Percentiles rank a stretch among this genome's conserved stretches.
Evolutionary conservation across 2,797 vertebrate genomes (phyloP).

Genomic region (Benthosema pterotum): DNA sequence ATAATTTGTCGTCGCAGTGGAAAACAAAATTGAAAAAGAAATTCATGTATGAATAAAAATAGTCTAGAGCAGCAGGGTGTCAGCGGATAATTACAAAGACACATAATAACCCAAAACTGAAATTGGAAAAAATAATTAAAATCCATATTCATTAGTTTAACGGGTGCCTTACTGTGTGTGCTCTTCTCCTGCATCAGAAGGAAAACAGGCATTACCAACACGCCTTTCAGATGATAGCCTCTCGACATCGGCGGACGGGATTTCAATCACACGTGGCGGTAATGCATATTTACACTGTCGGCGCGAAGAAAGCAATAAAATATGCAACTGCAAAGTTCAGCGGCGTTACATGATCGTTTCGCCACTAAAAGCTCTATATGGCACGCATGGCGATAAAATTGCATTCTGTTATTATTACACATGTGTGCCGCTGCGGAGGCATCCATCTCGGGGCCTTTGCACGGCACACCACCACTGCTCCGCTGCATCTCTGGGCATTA

Average conservation of each 20-base stretch:
- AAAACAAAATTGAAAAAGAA: slow-evolving; percentile 24
- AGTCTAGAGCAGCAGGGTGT: slow-evolving; percentile 30
- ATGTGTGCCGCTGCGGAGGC: not conserved
- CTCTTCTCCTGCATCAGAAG: slow-evolving; percentile 21
- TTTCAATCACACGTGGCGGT: slow-evolving; percentile 6
- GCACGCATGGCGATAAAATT: not conserved
- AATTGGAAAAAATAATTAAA: slow-evolving; percentile 53
- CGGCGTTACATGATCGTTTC: not conserved
- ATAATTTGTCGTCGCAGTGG: slow-evolving; percentile 11
- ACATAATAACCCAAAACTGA: slow-evolving; percentile 48
- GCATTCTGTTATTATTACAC: not conserved
- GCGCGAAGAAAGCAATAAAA: not conserved
- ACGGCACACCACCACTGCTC: not conserved
- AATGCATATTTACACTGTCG: slow-evolving; percentile 2
- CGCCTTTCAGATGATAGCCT: slow-evolving; percentile 19
- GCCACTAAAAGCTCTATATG: not conserved
- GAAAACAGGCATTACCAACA: slow-evolving; percentile 20
- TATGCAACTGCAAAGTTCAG: not conserved
- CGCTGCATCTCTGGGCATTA: not conserved
- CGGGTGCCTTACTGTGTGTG: slow-evolving; percentile 20
- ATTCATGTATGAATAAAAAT: slow-evolving; percentile 28
- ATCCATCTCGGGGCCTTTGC: no score
- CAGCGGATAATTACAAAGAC: slow-evolving; percentile 44
- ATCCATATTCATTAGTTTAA: slow-evolving; percentile 55
- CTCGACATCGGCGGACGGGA: not conserved